Conservation (phyloP, 2,888 invertebrate species). For the Acrocyrtus sp. region DNA sequence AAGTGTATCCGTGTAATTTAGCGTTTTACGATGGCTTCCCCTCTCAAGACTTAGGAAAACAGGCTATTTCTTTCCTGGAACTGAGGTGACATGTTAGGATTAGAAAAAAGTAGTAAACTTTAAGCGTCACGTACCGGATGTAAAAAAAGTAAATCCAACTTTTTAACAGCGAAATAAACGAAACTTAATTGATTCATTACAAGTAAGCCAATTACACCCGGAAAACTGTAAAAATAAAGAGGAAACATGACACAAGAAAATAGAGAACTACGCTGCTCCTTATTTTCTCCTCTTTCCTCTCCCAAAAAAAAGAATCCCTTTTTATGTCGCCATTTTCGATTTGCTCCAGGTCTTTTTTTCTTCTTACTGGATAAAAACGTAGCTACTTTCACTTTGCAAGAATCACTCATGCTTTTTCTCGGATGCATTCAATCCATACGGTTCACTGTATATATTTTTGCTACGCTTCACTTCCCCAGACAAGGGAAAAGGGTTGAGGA, state of each 20-base stretch:
- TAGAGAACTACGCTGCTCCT: neutral
- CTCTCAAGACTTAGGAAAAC: no score
- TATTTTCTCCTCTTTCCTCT: neutral
- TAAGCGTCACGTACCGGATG: no score
- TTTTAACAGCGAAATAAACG: slow-evolving; percentile 43
- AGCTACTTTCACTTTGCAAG: no score
- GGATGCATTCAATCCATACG: neutral
- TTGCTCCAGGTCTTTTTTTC: no score
- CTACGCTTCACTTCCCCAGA: slow-evolving; percentile 19
- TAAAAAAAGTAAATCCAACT: no score
- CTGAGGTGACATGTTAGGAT: no score
- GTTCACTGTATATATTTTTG: neutral
- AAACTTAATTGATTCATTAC: slow-evolving; percentile 49
- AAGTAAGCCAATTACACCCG: slow-evolving; percentile 30
- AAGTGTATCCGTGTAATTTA: no score
- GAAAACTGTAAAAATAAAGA: neutral
- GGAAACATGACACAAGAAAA: neutral
- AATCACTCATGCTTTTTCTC: neutral
- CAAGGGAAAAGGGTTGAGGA: neutral
- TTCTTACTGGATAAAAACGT: no score
- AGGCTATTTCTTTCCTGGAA: no score
- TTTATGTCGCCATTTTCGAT: no score
- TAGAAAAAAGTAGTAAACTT: no score
- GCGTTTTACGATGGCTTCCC: no score
- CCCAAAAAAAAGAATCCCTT: neutral